Evolutionary conservation across 2,113 vertebrate genomes (phyloP).

Genomic region (Phylloscopus trochilus): DNA sequence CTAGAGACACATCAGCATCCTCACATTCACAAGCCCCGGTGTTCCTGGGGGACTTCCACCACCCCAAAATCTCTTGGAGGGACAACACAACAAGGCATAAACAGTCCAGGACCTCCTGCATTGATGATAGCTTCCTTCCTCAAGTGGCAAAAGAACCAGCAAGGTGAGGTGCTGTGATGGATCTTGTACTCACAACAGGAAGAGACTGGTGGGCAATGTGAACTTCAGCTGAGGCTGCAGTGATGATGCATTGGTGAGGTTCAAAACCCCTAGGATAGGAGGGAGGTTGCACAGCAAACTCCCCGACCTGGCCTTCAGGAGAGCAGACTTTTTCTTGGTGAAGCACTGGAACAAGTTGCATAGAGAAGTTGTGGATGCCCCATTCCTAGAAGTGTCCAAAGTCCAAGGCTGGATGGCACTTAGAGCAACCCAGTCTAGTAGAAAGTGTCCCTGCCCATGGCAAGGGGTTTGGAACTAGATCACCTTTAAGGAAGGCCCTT

Average conservation of each 20-base stretch:
- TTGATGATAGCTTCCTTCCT: background rate
- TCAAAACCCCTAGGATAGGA: background rate
- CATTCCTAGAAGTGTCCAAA: background rate
- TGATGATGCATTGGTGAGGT: background rate
- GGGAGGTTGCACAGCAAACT: background rate
- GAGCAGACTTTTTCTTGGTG: background rate
- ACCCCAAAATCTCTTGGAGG: background rate
- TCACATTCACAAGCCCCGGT: background rate
- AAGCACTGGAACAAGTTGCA: background rate
- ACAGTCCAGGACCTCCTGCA: background rate
- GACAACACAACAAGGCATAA: background rate
- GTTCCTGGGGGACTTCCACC: background rate
- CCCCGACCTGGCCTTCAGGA: background rate
- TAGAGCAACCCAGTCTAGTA: background rate
- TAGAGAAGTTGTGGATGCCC: background rate
- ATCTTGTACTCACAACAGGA: background rate
- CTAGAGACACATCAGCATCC: background rate
- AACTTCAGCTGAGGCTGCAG: background rate
- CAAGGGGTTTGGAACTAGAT: background rate
- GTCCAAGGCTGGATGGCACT: background rate
- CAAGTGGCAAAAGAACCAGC: background rate
- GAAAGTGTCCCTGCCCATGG: background rate
- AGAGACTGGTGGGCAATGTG: background rate
- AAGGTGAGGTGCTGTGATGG: background rate
- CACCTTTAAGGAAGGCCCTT: background rate